phyloP scores from a whole-genome alignment of 2,113 vertebrate species.

The Chloebia gouldiae region DNA sequence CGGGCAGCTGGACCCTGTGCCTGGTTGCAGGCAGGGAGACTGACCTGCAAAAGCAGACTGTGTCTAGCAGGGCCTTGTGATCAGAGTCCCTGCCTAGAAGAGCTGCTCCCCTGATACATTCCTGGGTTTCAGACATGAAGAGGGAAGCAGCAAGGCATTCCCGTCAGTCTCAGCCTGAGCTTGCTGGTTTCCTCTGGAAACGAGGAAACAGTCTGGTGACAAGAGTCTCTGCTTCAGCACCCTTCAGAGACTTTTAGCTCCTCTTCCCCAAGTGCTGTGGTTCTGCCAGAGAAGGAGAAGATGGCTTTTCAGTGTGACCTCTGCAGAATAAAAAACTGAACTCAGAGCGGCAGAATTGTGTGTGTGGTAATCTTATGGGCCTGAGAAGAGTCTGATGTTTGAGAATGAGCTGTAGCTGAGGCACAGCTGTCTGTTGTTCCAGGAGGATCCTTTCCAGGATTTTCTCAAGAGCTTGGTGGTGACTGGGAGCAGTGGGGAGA shows the following conservation, averaged over 20 bases:
- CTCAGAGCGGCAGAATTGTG: not conserved
- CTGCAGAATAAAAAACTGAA: not conserved
- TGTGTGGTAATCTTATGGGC: not conserved
- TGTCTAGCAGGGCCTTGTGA: not conserved
- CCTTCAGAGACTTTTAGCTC: not conserved
- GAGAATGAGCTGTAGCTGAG: not conserved
- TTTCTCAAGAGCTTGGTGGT: not conserved
- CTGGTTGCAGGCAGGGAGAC: fast-evolving
- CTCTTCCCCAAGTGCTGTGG: not conserved
- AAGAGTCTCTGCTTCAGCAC: not conserved
- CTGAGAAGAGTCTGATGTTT: not conserved
- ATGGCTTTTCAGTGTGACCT: not conserved
- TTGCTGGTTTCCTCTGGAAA: constrained; percentile 23
- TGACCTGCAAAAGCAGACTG: not conserved
- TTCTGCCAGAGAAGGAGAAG: not conserved
- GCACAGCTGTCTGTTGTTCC: not conserved
- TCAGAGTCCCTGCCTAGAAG: not conserved
- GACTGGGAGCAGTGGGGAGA: not conserved
- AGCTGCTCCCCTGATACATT: not conserved
- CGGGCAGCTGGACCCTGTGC: not conserved
- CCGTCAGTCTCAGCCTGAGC: not conserved
- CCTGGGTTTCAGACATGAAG: not conserved
- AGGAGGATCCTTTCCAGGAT: not conserved
- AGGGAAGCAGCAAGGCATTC: not conserved
- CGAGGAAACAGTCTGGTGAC: not conserved